Evolutionary conservation across 2,797 vertebrate species (phyloP), one percentile per base, ranked within the genome.

Genomic region (Hypotaenidia okinawae): DNA sequence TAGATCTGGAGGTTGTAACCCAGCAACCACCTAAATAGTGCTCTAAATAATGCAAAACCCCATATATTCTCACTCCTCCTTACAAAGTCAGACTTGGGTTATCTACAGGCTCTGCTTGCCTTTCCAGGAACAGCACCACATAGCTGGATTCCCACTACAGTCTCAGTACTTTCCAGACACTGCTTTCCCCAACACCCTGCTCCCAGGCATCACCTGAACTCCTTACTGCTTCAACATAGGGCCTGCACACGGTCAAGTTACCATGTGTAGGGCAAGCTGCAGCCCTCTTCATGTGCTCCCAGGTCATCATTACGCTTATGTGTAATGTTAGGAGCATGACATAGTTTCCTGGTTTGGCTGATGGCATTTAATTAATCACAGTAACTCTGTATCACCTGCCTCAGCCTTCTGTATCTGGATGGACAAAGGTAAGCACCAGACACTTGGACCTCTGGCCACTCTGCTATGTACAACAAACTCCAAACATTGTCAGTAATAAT

Each of bases 181-280:
- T n/a, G 3, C 39, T 67, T 88, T 57, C 45, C 49, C 52, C 11
- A 4, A 22, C 10, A 57, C 6, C 35, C 62, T 64, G 52, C 22
- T 43, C 32, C 16, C 39, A 63, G 61, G 30, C 30, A 83, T 11
- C 35, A 47, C 62, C 33, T 16, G 4, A 73, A 68, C 25, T 91
- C 59, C 35, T 61, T 24, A 61, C 24, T 13, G 2, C 57, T 73
- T 51, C 37, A 55, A 41, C 22, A 28, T 21, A 9, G 21, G 49
- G 30, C 24, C 37, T 72, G 47, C 10, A 16, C 9, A 2, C 0
- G 13, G 37, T 16, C 0, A 23, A 79, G 62, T n/a, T 62, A 19
- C 35, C 25, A 33, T 0, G 16, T 0, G 0, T 13, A 41, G 73
- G 55, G n/a, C 47, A 85, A 59, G 33, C 6, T 69, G 59, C 43